Evolutionary conservation across 2,888 invertebrate genomes (phyloP).

Genomic region (Epiblema foenella): DNA sequence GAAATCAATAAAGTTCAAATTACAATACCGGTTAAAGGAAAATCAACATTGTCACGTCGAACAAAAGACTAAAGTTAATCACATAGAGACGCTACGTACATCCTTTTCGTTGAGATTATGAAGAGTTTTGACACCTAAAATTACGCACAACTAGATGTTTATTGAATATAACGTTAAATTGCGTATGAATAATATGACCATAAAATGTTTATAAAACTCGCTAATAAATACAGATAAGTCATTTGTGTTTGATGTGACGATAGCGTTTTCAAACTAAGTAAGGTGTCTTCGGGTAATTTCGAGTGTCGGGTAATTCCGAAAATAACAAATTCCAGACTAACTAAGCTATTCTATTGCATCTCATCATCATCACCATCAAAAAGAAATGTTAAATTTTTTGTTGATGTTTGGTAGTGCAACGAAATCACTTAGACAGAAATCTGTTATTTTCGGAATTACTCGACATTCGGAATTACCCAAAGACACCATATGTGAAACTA

Average conservation of each 20-base stretch:
- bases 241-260: neutral
- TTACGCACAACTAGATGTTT: conserved; percentile 8
- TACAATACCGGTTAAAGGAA: neutral
- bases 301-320: no score
- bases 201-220: neutral
- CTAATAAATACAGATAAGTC: conserved; percentile 9
- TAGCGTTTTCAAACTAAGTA: no score
- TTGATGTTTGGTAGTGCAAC: no score
- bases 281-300: no score
- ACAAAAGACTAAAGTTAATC: neutral
- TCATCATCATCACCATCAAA: no score
- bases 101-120: neutral
- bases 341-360: no score
- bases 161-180: conserved; percentile 12
- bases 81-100: neutral
- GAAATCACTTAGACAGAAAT: no score
- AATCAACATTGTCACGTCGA: neutral
- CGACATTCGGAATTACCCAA: no score
- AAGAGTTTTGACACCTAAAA: conserved; percentile 14
- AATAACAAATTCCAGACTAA: no score
- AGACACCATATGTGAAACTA: no score
- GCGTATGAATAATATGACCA: conserved; percentile 2
- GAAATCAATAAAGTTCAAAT: neutral
- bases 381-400: no score
- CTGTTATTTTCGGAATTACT: no score